Evolutionary conservation across 2,888 invertebrate genomes (phyloP).

Genomic region (Oligia strigilis): DNA sequence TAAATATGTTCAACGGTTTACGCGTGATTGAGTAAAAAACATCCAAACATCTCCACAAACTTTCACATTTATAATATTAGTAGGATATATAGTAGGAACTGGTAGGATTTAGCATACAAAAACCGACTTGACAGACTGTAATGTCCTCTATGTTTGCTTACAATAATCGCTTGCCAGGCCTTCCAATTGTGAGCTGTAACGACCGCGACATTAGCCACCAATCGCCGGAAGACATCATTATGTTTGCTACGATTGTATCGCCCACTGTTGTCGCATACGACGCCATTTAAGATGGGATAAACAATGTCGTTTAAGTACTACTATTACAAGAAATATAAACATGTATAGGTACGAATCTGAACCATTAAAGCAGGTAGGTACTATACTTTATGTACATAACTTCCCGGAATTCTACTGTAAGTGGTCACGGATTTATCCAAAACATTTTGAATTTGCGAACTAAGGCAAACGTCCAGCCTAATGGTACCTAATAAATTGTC

Average conservation of each 20-base stretch:
- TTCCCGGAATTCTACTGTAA: not conserved
- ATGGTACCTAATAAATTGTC: too few relatives aligned
- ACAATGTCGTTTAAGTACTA: slow-evolving; percentile 8
- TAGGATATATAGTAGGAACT: too few relatives aligned
- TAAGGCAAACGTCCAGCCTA: not conserved
- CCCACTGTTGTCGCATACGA: slow-evolving; percentile 3
- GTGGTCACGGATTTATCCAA: not conserved
- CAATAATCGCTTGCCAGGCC: slow-evolving; percentile 10
- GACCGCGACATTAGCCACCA: slow-evolving; percentile 26
- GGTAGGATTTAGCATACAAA: too few relatives aligned
- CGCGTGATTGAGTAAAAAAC: too few relatives aligned
- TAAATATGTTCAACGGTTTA: too few relatives aligned
- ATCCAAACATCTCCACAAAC: too few relatives aligned
- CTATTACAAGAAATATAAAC: slow-evolving; percentile 5
- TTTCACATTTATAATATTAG: too few relatives aligned
- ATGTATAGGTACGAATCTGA: not conserved
- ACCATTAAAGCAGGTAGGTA: not conserved
- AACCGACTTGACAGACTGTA: too few relatives aligned
- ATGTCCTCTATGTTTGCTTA: not conserved
- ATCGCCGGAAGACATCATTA: slow-evolving; percentile 55
- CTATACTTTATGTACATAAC: not conserved
- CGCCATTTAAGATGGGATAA: slow-evolving; percentile 18
- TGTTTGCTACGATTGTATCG: slow-evolving; percentile 37
- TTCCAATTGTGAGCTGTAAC: slow-evolving; percentile 29
- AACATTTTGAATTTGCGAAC: not conserved